phyloP scores from a whole-genome alignment of 2,888 invertebrate genomes.

The Chrysolina haemoptera region DNA sequence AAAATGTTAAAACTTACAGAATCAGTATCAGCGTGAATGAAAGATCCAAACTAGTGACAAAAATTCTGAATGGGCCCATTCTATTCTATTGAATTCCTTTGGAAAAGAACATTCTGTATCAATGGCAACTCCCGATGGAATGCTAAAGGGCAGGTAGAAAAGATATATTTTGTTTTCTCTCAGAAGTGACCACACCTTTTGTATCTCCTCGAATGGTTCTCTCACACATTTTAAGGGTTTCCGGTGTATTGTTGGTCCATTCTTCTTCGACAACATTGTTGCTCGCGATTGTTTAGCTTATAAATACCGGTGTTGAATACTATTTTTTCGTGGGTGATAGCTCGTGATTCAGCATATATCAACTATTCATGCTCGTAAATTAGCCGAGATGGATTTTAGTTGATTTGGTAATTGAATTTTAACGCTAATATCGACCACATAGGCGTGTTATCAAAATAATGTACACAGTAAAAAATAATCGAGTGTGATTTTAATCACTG shows the following conservation, averaged over 20 bases:
- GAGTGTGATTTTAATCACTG: no score
- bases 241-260: slow-evolving; percentile 68
- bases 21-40: slow-evolving; percentile 53
- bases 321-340: slow-evolving; percentile 59
- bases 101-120: slow-evolving; percentile 60
- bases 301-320: slow-evolving; percentile 66
- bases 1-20: slow-evolving; percentile 56
- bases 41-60: slow-evolving; percentile 45
- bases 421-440: not conserved
- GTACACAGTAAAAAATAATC: no score
- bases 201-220: slow-evolving; percentile 65
- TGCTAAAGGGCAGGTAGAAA: slow-evolving; percentile 64
- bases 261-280: slow-evolving; percentile 67
- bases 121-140: slow-evolving; percentile 67
- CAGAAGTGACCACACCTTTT: slow-evolving; percentile 71
- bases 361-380: slow-evolving; percentile 14
- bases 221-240: slow-evolving; percentile 70
- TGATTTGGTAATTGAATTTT: slow-evolving; percentile 9
- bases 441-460: no score
- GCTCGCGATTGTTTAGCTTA: slow-evolving; percentile 67
- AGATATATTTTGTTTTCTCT: slow-evolving; percentile 68
- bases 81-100: slow-evolving; percentile 48
- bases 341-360: slow-evolving; percentile 61
- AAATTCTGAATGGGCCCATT: slow-evolving; percentile 56
- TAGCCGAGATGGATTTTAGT: slow-evolving; percentile 2